phyloP scores from a whole-genome alignment of 2,888 invertebrate genomes.

The Lasioglossum morio region DNA sequence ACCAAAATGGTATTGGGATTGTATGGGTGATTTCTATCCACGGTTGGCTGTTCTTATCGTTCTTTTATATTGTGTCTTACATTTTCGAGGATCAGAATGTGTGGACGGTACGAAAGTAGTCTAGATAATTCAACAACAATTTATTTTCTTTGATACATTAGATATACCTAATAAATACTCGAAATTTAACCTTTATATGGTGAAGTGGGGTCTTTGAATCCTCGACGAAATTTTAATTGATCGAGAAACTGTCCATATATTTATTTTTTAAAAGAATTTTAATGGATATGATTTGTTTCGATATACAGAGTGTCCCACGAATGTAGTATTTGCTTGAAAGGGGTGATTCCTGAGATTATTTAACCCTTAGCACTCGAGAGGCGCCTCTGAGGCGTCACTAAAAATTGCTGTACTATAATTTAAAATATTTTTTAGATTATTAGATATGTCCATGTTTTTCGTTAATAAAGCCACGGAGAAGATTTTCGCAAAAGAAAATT shows the following conservation, averaged over 20 bases:
- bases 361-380: no score
- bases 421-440: no score
- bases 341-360: no score
- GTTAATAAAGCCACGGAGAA: no score
- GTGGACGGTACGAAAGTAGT: constrained; percentile 14
- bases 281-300: no score
- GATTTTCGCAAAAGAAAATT: no score
- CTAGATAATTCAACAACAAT: neutral
- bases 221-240: neutral
- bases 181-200: neutral
- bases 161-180: neutral
- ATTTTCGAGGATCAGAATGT: neutral
- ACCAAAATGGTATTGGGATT: neutral
- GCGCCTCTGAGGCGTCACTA: no score
- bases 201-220: neutral
- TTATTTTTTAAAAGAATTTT: no score
- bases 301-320: no score
- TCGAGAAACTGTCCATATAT: neutral
- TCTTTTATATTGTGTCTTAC: constrained; percentile 3
- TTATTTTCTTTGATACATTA: neutral
- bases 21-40: neutral
- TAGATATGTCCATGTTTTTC: no score
- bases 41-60: constrained; percentile 1
- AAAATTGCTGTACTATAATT: no score
- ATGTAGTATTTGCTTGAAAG: no score